A percentile compares a stretch with the other conserved stretches of the same genome.
These are phyloP conservation scores for Suncus etruscus DNA, from an alignment of 2,113 vertebrate genomes.

Conservation along the genomic window DNA sequence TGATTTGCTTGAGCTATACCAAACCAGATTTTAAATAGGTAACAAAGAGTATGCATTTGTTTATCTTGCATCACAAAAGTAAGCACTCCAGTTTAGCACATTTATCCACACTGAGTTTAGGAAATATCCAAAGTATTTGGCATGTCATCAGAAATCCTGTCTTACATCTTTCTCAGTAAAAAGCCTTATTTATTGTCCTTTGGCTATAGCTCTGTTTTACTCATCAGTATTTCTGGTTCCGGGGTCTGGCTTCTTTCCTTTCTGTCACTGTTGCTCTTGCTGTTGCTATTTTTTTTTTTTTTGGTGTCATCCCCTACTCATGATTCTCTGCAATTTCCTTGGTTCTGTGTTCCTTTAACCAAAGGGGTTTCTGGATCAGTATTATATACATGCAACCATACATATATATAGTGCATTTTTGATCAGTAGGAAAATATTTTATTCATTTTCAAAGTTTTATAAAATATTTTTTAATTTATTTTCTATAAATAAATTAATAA, in stretches of 20 bases:
- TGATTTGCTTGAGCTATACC: neutral
- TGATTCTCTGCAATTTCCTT: neutral
- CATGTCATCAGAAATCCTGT: neutral
- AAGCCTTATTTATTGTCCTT: neutral
- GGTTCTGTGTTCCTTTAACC: neutral
- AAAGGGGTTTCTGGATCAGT: neutral
- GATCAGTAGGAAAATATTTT: neutral
- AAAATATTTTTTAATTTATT: neutral
- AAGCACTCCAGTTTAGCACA: neutral
- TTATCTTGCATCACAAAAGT: neutral
- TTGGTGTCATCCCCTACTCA: neutral
- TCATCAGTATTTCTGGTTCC: neutral
- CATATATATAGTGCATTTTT: neutral
- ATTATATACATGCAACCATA: neutral
- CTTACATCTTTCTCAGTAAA: neutral
- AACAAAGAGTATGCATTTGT: neutral
- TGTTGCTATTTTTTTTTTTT: neutral
- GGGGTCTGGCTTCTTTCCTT: neutral
- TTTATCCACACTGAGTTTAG: neutral
- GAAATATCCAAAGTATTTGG: neutral
- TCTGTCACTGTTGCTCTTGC: neutral
- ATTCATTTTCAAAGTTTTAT: neutral
- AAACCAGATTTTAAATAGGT: neutral
- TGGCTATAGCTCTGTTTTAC: neutral
- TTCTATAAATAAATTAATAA: conserved; percentile 6